Evolutionary conservation across 2,797 vertebrate genomes (phyloP), one percentile per base, ranked within the genome.

Genomic region (Poecile montanus): DNA sequence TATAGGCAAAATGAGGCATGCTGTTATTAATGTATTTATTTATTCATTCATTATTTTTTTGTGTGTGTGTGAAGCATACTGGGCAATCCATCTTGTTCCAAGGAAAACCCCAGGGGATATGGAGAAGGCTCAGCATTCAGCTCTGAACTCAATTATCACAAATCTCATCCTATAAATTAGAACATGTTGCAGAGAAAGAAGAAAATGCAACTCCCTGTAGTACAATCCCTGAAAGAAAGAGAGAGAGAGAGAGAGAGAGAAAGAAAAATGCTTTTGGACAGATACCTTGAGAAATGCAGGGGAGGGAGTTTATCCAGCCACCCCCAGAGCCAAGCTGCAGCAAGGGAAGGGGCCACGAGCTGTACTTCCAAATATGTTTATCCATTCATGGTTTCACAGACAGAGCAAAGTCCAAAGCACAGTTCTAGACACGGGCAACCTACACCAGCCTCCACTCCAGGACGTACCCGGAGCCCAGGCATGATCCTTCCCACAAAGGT

Each of bases 21-120:
- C 91, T 95, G 81, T 94, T 95, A 94, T 78, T 92, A 68, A 78
- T 80, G 53, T 53, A 75, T 96, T 94, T 96, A 94, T 94, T 96
- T 90, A 94, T 95, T 96, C 85, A 85, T 95, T 96, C 80, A 53
- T 94, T 7, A 16, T 42, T 42, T 16, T 36, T 22, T 91, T 87
- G 81, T 81, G 85, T 94, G 86, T 77, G 60, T 14, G 4, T 87
- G 89, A 77, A 79, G 76, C 92, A 72, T 21, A 90, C 91, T 94
- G 95, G 95, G 88, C 91, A 89, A 94, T 94, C 84, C 75, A 71
- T 94, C 93, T 91, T 70, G 72, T 91, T 94, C 81, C 62, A 72
- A 88, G 79, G 48, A 95, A 94, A 91, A 91, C 65, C 80, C 84
- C 58, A n/a, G 81, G 88, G 94, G 74, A 68, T 70, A n/a, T 21